A percentile compares a stretch with the other conserved stretches of the same genome.
phyloP scores from a whole-genome alignment of 2,888 invertebrate species.

The Rutpela maculata region DNA sequence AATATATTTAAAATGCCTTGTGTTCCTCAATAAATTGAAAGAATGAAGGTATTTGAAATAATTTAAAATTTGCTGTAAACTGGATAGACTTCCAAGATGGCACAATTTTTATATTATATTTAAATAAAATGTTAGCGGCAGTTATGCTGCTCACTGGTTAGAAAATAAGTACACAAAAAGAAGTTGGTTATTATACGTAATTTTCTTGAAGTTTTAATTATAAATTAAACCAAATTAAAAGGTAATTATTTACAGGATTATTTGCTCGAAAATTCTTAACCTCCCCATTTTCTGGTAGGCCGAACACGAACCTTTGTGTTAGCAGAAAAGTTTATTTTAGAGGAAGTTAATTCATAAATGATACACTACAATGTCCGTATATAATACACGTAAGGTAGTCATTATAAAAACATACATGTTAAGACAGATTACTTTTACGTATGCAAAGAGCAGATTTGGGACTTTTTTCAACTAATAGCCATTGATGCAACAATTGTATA shows the following conservation, averaged over 20 bases:
- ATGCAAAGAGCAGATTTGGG: too few species aligned
- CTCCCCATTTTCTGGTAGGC: neutral
- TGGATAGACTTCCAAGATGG: too few species aligned
- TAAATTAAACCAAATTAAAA: neutral
- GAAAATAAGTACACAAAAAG: neutral
- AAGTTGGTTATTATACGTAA: neutral
- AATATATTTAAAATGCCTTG: neutral
- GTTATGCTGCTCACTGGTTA: neutral
- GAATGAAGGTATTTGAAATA: too few species aligned
- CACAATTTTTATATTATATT: too few species aligned
- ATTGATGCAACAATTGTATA: too few species aligned
- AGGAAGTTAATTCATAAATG: neutral
- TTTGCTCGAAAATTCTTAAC: neutral
- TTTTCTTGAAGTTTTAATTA: neutral
- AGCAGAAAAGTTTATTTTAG: neutral
- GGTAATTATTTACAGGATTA: neutral
- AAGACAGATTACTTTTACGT: too few species aligned
- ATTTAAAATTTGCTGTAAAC: too few species aligned
- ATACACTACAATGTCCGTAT: neutral
- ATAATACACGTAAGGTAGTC: too few species aligned
- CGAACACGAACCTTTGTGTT: neutral
- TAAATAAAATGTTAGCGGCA: too few species aligned
- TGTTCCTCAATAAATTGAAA: too few species aligned
- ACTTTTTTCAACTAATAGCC: too few species aligned
- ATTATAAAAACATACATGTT: neutral